Conservation (phyloP, 1,140 invertebrate species). For the Penaeus indicus region DNA sequence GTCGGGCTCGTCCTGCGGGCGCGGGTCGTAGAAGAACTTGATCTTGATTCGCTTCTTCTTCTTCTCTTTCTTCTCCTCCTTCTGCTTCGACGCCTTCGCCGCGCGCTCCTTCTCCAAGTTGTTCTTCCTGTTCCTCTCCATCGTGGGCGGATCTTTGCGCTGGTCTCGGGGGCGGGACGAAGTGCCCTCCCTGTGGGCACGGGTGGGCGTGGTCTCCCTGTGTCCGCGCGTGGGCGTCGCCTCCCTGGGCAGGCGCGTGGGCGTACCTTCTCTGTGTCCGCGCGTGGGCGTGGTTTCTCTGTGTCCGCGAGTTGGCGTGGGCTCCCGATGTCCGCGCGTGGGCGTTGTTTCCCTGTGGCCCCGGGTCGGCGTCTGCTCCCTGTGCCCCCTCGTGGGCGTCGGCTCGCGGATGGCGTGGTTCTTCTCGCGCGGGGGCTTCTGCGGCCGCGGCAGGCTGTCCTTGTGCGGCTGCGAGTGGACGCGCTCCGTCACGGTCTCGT, state of each 20-base stretch:
- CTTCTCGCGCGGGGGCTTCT: constrained; percentile 34
- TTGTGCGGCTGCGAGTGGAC: constrained; percentile 29
- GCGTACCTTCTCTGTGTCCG: neutral
- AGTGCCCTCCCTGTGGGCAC: constrained; percentile 20
- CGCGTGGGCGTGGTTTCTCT: constrained; percentile 7
- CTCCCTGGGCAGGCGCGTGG: neutral
- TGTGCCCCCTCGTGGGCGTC: constrained; percentile 4
- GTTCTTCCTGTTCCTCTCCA: constrained; percentile 54
- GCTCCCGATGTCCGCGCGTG: neutral
- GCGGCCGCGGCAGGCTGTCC: constrained; percentile 22
- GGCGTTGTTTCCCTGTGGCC: constrained; percentile 17
- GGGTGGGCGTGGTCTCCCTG: constrained; percentile 5
- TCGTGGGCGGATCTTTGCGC: constrained; percentile 2
- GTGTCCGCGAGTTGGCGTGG: neutral
- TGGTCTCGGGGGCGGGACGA: constrained; percentile 11
- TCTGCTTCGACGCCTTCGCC: constrained; percentile 53
- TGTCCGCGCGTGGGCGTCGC: constrained; percentile 9
- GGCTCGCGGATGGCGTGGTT: neutral
- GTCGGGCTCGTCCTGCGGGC: constrained; percentile 57
- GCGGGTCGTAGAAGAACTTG: constrained; percentile 66
- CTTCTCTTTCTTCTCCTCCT: constrained; percentile 62
- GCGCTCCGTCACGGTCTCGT: constrained; percentile 34
- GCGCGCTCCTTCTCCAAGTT: constrained; percentile 54
- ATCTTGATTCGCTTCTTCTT: constrained; percentile 66
- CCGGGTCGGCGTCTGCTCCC: constrained; percentile 4